Evolutionary conservation across 64 coral and sea anemone species (phyloP), one percentile per base, ranked within the genome.

Genomic region (Cladopsammia gracilis): DNA sequence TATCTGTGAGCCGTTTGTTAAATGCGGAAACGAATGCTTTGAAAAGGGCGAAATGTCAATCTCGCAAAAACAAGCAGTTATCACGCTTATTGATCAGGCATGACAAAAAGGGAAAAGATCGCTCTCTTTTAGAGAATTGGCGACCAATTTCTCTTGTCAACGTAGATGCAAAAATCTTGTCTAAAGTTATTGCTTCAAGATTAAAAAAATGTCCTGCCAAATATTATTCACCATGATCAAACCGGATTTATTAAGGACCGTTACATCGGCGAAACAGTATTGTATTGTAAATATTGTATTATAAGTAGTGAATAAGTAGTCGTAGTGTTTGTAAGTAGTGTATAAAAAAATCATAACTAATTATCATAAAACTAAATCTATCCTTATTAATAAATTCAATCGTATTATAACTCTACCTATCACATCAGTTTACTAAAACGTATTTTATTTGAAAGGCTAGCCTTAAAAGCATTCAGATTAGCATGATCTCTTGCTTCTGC

Each of bases 141-240:
- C 25, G 73, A 78, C 56, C 88, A 19, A 79, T 79, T 10, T 54
- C 86, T 5, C 69, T 88, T 59, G 45, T 88, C 13, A 88, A 88
- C 47, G 49, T 72, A 42, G 86, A 88, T 42, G 72, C 72, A 45
- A 88, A 88, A 58, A 75, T 88, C 24, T 24, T 53, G 58, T 25
- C 73, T 3, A 90, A 90, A 64, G 54, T 43, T 4, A 65, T 90
- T 47, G 87, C 73, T 20, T 59, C 20, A 4, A 51, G 87, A 61
- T 15, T 90, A n/a, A 14, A 65, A 77, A 43, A 65, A 15, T 7
- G 72, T 78, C 16, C 48, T 90, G 48, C 88, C 74, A 66, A 49
- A 11, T 3, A 66, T 90, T 79, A 90, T 90, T 50, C 25, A 70
- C 42, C 6, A 22, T 85, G 46, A 70, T 50, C 82, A 85, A 51